Evolutionary conservation across 1,140 invertebrate species (phyloP).

Genomic region (Ptiloglossa arizonensis): DNA sequence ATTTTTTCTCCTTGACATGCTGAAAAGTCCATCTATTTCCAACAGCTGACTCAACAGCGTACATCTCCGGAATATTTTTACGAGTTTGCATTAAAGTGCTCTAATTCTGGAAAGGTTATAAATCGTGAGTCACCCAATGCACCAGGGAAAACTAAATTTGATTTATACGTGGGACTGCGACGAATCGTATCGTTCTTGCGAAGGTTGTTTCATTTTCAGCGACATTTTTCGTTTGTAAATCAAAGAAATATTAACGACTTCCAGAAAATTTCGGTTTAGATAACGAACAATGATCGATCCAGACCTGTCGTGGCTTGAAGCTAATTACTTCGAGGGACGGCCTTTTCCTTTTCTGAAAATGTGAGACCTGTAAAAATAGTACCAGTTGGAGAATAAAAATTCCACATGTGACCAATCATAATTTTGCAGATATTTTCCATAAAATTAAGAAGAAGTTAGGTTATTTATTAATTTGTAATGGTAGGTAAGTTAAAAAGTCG

Average conservation of each 20-base stretch:
- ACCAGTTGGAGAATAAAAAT: too few species aligned
- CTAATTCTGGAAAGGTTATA: constrained; percentile 45
- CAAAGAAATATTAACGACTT: background rate
- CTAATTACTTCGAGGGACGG: too few species aligned
- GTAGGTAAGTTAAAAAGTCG: too few species aligned
- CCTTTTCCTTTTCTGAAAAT: too few species aligned
- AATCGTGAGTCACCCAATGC: constrained; percentile 40
- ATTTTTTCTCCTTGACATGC: background rate
- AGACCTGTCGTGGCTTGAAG: too few species aligned
- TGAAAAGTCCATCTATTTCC: constrained; percentile 47
- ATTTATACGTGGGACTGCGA: constrained; percentile 5
- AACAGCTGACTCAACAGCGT: constrained; percentile 48
- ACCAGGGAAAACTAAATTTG: constrained; percentile 10
- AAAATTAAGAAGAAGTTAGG: too few species aligned
- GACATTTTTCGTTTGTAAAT: background rate
- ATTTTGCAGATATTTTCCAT: too few species aligned
- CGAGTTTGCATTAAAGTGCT: constrained; percentile 25
- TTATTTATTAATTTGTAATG: too few species aligned
- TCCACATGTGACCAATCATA: too few species aligned
- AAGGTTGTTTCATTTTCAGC: background rate
- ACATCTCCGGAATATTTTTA: constrained; percentile 32
- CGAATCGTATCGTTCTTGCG: background rate
- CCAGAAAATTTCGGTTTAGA: background rate
- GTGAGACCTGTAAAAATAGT: too few species aligned
- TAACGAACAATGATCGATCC: too few species aligned